Conservation (phyloP, 1,140 invertebrate species). For the Aplysia californica region DNA sequence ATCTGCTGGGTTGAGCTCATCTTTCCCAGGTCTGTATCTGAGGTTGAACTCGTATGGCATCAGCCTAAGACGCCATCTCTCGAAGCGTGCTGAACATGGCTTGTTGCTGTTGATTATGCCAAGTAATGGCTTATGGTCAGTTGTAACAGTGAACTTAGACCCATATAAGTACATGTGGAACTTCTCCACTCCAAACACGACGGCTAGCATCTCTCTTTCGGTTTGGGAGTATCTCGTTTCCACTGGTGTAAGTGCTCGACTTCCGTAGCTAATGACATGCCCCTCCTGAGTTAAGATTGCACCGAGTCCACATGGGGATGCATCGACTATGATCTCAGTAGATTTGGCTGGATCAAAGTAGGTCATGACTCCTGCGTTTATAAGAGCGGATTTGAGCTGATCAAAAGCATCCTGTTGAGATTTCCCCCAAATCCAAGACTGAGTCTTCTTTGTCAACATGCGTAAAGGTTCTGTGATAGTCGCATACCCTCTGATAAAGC, state of each 20-base stretch:
- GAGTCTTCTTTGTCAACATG: conserved; percentile 33
- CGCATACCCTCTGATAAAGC: conserved; percentile 38
- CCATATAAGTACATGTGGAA: background rate
- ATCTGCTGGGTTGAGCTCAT: background rate
- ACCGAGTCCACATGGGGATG: conserved; percentile 15
- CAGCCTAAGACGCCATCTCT: background rate
- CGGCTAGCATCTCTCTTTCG: background rate
- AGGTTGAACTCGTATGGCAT: background rate
- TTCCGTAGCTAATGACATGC: conserved; percentile 29
- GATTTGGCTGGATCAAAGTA: conserved; percentile 37
- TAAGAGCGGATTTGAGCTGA: conserved; percentile 33
- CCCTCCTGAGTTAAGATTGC: conserved; percentile 30
- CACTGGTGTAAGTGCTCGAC: background rate
- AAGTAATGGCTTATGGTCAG: background rate
- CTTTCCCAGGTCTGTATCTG: background rate
- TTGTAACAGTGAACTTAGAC: background rate
- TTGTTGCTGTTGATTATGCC: background rate
- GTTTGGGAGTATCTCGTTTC: background rate
- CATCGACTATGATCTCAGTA: conserved; percentile 45
- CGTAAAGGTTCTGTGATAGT: conserved; percentile 37
- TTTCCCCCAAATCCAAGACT: conserved; percentile 32
- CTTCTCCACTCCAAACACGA: background rate
- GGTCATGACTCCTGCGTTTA: conserved; percentile 29
- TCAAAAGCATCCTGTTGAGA: conserved; percentile 36
- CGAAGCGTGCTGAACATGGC: background rate